These are phyloP conservation scores for Xylocopa sonorina DNA, from an alignment of 1,140 invertebrate species.

Conservation along the genomic window DNA sequence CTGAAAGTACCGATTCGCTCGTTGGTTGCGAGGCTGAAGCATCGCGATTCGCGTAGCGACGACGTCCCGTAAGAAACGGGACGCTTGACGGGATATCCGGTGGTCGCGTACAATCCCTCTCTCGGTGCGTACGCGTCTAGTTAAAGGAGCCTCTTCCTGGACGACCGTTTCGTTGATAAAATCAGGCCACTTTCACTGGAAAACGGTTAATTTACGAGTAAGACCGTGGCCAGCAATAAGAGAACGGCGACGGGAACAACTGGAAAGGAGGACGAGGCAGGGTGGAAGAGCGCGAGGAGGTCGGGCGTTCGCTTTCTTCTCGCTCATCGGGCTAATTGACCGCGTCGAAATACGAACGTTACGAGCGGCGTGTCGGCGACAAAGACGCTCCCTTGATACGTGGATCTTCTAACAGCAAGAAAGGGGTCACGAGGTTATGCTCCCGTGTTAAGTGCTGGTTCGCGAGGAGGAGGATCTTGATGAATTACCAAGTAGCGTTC, in stretches of 20 bases:
- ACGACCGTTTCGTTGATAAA: constrained; percentile 37
- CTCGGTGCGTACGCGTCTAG: neutral
- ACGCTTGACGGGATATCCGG: neutral
- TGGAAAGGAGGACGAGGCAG: neutral
- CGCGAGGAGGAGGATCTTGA: neutral
- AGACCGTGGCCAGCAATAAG: constrained; percentile 4
- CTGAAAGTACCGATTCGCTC: too few relatives aligned
- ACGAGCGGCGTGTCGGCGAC: neutral
- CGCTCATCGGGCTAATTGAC: constrained; percentile 45
- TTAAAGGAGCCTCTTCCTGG: constrained; percentile 25
- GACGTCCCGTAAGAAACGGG: neutral
- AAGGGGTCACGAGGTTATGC: neutral
- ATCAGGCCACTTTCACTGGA: constrained; percentile 50
- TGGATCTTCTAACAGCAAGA: constrained; percentile 1
- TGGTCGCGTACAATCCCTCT: neutral
- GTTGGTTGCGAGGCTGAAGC: too few relatives aligned
- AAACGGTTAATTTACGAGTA: constrained; percentile 54
- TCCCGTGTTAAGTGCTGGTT: neutral
- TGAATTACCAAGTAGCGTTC: too few relatives aligned
- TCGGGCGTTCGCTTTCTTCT: constrained; percentile 32
- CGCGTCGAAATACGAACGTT: constrained; percentile 30
- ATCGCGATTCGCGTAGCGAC: neutral
- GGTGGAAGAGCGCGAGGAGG: neutral
- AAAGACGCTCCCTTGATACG: neutral
- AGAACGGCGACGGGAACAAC: neutral